Evolutionary conservation across 1,140 invertebrate species (phyloP), one percentile per base, ranked within the genome.

Genomic region (Aphelenchoides fujianensis): DNA sequence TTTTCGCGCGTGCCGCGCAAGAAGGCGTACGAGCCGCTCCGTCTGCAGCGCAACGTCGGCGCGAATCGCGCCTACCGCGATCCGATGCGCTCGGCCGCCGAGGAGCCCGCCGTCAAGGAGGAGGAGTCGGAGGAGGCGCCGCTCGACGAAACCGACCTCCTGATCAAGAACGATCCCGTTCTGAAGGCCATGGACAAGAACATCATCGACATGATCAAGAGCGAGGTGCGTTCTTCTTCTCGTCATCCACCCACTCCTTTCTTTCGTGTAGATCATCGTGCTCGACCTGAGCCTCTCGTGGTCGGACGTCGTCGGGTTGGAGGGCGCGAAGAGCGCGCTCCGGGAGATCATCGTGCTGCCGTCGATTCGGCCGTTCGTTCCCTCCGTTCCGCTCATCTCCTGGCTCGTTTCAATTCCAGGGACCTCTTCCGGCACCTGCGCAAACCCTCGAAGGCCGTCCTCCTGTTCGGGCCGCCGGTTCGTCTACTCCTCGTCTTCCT

Each of bases 281-380:
- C 30, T 28, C 30, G 57, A n/a, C 55, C 3, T 59, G 9, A 89
- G 90, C 68, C 89, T 95, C 12, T 89, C 91, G 63, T 97, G 94
- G 94, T 90, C 93, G 70, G 93, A 96, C 81, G 94, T 97, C 76
- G 93, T 93, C 71, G 81, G 95, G 89, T 36, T 89, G 32, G 85
- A 88, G 41, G 85, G 85, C 83, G 88, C 86, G 3, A 98, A 98
- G 85, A 93, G 96, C 87, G 94, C 94, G 0, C 88, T 98, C 5
- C 92, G 95, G 85, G 95, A 98, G 86, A 97, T 97, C 89, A 94
- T 97, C 2, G 93, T 98, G 27, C 88, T 95, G 78, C 95, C 95
- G 3, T 92, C 95, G 28, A 86, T 96, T n/a, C 87, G 95, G 79
- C 95, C 95, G 30, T 94, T 93, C 79, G 85, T 84, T 31, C 48